Evolutionary conservation across 2,888 invertebrate genomes (phyloP), one percentile per base, ranked within the genome.

Genomic region (Choristoneura rosaceana): DNA sequence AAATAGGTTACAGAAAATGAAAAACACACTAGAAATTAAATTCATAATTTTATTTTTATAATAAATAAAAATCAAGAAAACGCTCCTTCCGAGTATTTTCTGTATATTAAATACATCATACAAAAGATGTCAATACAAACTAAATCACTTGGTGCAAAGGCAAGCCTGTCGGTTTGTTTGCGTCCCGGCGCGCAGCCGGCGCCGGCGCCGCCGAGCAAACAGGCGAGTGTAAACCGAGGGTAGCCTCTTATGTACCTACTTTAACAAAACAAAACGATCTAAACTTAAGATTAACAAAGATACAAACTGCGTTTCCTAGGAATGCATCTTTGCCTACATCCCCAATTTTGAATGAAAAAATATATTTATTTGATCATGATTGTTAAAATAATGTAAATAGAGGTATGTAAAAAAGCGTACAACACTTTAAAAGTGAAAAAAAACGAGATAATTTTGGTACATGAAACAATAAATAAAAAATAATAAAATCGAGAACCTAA

Each of bases 81-180:
- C 87, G 81, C 92, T 93, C 91, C 87, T 90, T 88, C 82, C 87
- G 93, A 92, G 92, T 88, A 89, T 92, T 91, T 91, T 84, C 91
- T 83, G 84, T 92, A 90, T 91, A 92, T 90, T 92, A 93, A 93
- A 94, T 93, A 94, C 93, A 93, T 92, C 93, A 92, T 94, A 94
- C 93, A 94, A 93, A 93, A 93, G 93, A 93, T 93, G 93, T 91
- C 88, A 87, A 90, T 93, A 93, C 90, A 90, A 93, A 94, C 93
- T 93, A 93, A 94, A 93, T 94, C 94, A 94, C 94, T 94, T 94
- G 93, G 93, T 94, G 94, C 93, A 91, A 93, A 92, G 94, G 94
- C 93, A 93, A 94, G 93, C 92, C 93, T 90, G 90, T 89, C 90
- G 92, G 90, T 90, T 85, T 80, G 90, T 90, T 84, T 80, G 86